These are phyloP conservation scores for Anabacerthia variegaticeps DNA, from an alignment of 2,797 vertebrate species.

Conservation along the genomic window DNA sequence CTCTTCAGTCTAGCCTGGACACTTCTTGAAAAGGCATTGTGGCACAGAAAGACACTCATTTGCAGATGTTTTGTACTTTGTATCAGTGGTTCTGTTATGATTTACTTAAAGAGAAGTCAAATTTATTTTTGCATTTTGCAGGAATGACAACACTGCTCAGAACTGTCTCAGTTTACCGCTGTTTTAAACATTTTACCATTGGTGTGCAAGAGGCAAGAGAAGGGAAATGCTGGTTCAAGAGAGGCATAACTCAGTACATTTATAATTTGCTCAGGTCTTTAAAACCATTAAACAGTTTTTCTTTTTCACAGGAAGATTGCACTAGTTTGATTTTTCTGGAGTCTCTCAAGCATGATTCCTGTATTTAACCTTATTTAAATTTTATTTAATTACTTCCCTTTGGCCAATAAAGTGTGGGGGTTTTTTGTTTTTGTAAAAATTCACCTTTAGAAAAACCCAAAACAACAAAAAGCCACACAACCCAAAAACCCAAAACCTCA, in stretches of 20 bases:
- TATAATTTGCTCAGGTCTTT: background rate
- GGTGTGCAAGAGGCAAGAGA: accelerated
- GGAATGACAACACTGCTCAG: background rate
- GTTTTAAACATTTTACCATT: background rate
- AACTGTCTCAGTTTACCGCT: background rate
- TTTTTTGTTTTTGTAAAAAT: background rate
- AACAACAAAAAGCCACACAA: background rate
- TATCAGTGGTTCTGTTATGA: background rate
- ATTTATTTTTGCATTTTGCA: background rate
- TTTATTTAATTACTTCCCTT: background rate
- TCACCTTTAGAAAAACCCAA: background rate
- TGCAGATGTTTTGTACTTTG: background rate
- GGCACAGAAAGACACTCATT: background rate
- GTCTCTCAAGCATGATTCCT: background rate
- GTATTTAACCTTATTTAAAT: background rate
- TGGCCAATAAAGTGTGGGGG: background rate
- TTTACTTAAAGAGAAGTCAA: background rate
- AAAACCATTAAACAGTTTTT: background rate
- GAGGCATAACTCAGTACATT: background rate
- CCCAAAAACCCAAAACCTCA: background rate
- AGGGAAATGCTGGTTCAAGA: background rate
- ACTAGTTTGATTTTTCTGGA: background rate
- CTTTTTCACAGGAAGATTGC: background rate
- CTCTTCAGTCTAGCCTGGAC: background rate
- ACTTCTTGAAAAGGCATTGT: background rate